phyloP scores from a whole-genome alignment of 35 echinoderm and acorn worm genomes.

The Patiria miniata region DNA sequence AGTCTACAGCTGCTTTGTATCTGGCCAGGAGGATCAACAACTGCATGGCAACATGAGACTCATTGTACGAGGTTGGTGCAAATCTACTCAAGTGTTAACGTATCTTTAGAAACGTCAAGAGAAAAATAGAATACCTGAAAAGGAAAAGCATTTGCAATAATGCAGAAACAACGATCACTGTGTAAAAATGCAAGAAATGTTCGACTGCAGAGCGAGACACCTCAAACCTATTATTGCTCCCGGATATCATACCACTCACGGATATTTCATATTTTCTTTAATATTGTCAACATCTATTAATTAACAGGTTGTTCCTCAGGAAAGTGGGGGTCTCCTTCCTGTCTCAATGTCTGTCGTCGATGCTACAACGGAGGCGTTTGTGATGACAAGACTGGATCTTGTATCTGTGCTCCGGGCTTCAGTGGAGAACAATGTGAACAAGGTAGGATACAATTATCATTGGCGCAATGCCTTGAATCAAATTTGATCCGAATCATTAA shows the following conservation, averaged over 20 bases:
- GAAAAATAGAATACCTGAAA: background rate
- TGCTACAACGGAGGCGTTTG: conserved; percentile 92
- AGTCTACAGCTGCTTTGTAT: background rate
- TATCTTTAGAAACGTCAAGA: background rate
- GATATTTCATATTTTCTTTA: no score
- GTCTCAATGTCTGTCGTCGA: conserved; percentile 37
- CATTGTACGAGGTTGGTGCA: background rate
- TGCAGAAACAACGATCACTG: background rate
- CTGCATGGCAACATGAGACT: conserved; percentile 6
- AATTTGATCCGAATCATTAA: no score
- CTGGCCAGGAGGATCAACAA: background rate
- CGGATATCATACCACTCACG: no score
- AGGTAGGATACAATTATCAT: conserved; percentile 37
- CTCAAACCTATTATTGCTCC: background rate
- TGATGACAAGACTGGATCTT: conserved; percentile 72
- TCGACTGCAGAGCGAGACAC: background rate
- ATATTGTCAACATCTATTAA: background rate
- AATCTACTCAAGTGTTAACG: background rate
- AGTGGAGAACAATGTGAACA: conserved; percentile 40
- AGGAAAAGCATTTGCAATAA: background rate
- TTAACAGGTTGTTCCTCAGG: conserved; percentile 34
- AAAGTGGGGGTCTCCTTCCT: conserved; percentile 61
- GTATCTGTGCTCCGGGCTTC: conserved; percentile 87
- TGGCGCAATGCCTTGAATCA: background rate
- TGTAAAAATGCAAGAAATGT: background rate